Conservation (phyloP, 2,888 invertebrate genomes). For the Steinernema hermaphroditum region DNA sequence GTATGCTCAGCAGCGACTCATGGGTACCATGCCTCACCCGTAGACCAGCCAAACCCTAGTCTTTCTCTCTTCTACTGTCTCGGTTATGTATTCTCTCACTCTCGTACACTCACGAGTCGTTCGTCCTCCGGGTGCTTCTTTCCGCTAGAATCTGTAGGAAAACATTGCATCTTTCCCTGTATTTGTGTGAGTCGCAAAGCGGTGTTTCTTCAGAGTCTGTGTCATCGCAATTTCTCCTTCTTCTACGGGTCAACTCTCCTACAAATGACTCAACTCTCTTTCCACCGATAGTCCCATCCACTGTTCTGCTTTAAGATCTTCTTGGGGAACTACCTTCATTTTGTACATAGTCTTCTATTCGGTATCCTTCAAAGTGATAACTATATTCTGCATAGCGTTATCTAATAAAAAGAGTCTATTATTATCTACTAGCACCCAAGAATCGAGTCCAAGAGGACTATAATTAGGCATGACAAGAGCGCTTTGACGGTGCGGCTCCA, state of each 20-base stretch:
- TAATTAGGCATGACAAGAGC: conserved; percentile 29
- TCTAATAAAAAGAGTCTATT: conserved; percentile 31
- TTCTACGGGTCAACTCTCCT: conserved; percentile 10
- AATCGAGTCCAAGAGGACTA: background rate
- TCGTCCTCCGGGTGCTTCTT: conserved; percentile 15
- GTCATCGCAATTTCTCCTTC: conserved; percentile 14
- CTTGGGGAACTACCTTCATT: background rate
- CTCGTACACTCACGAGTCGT: conserved; percentile 27
- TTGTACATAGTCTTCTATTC: conserved; percentile 26
- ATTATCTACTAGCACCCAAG: background rate
- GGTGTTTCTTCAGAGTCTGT: background rate
- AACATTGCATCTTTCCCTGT: background rate
- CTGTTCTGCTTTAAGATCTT: conserved; percentile 21
- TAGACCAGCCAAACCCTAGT: background rate
- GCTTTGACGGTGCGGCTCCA: conserved; percentile 22
- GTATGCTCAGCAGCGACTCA: conserved; percentile 22
- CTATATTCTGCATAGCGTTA: conserved; percentile 20
- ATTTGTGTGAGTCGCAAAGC: conserved; percentile 13
- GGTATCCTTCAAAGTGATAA: conserved; percentile 5
- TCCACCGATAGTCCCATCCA: background rate
- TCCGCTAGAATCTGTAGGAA: background rate
- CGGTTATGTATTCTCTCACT: conserved; percentile 27
- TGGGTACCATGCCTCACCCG: conserved; percentile 20
- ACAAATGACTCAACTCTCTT: conserved; percentile 5
- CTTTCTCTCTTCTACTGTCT: conserved; percentile 6